These are phyloP conservation scores for Pseudomyrmex dendroicus DNA, from an alignment of 1,140 invertebrate genomes.

Conservation along the genomic window DNA sequence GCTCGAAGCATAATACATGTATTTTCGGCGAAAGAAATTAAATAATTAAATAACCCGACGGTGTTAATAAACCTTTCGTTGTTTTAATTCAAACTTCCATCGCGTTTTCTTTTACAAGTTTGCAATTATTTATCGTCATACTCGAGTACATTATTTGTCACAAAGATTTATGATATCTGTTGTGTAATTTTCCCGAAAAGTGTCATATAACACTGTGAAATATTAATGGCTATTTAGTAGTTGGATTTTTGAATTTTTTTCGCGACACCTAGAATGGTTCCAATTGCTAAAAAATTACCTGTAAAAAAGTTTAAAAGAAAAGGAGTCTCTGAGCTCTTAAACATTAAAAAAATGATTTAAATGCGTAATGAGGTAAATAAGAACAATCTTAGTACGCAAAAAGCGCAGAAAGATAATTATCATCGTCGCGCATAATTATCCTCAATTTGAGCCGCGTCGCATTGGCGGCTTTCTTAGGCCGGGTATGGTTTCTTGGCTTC, in stretches of 20 bases:
- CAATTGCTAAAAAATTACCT: too few relatives aligned
- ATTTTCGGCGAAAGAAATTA: slow-evolving; percentile 5
- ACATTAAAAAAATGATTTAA: too few relatives aligned
- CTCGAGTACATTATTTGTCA: neutral
- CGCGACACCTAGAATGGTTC: too few relatives aligned
- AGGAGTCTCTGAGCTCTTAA: too few relatives aligned
- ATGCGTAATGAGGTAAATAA: too few relatives aligned
- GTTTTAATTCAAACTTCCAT: slow-evolving; percentile 52
- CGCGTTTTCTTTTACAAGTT: neutral
- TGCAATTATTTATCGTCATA: neutral
- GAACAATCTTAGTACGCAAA: neutral
- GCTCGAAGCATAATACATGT: neutral
- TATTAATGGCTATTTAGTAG: too few relatives aligned
- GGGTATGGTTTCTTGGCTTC: slow-evolving; percentile 17
- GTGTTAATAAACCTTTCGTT: slow-evolving; percentile 54
- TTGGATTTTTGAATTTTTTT: too few relatives aligned
- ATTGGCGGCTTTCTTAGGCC: slow-evolving; percentile 52
- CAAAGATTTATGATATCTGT: neutral
- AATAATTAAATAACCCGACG: slow-evolving; percentile 52
- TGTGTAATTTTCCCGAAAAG: too few relatives aligned
- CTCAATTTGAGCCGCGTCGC: slow-evolving; percentile 33
- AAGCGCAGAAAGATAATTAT: slow-evolving; percentile 5
- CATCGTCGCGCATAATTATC: slow-evolving; percentile 19
- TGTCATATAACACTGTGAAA: too few relatives aligned
- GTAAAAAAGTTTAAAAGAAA: too few relatives aligned